Percentiles rank a stretch among this genome's conserved stretches.
phyloP scores from a whole-genome alignment of 2,888 invertebrate genomes.

The Gisinianus flammeolus region DNA sequence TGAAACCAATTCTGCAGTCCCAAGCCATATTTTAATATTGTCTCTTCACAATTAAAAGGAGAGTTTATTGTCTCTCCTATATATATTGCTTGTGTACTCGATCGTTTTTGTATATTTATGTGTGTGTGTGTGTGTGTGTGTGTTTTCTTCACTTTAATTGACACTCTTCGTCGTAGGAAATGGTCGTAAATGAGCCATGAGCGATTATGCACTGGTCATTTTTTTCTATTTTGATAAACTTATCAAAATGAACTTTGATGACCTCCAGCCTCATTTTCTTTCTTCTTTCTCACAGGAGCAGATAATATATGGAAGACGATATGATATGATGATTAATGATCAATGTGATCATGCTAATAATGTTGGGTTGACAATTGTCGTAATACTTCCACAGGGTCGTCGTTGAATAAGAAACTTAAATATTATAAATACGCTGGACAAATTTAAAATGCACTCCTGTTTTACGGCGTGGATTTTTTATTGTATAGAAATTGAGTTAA shows the following conservation, averaged over 20 bases:
- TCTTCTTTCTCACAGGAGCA: neutral
- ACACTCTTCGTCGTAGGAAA: too few relatives aligned
- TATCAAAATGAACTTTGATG: neutral
- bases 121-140: too few relatives aligned
- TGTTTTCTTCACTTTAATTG: too few relatives aligned
- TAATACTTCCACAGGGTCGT: neutral
- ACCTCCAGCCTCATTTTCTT: constrained; percentile 13
- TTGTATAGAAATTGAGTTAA: too few relatives aligned
- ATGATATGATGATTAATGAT: neutral
- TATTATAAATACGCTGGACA: neutral
- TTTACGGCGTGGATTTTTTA: too few relatives aligned
- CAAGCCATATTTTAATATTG: constrained; percentile 34
- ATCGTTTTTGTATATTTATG: too few relatives aligned
- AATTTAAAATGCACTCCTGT: neutral
- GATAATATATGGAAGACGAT: too few relatives aligned
- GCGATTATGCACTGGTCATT: neutral
- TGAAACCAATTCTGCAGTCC: constrained; percentile 39
- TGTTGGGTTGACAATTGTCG: neutral
- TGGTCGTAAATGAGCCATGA: neutral
- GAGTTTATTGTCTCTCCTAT: too few relatives aligned
- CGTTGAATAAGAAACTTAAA: neutral
- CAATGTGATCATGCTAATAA: neutral
- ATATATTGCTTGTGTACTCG: too few relatives aligned
- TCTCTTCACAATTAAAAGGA: too few relatives aligned
- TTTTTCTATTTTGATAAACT: neutral